Evolutionary conservation across 2,797 vertebrate genomes (phyloP), one percentile per base, ranked within the genome.

Genomic region (Coilia nasus): DNA sequence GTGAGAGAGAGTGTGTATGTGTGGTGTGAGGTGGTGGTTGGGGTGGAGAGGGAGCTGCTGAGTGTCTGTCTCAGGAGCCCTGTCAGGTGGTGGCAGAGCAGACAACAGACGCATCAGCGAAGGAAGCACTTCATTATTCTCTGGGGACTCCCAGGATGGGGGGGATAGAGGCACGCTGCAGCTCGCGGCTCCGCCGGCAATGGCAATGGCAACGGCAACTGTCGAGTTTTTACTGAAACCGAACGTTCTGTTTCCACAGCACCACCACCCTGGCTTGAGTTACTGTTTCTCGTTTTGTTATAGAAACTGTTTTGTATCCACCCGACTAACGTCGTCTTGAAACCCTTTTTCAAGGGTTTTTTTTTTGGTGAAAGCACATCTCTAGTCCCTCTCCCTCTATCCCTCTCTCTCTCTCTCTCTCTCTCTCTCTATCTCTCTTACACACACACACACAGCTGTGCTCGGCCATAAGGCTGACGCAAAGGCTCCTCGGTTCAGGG

Each of bases 401-500:
- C 62, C n/a, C 23, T 28, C 62, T 28, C 62, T 4, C 25, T 75
- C 67, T 31, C 11, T 54, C n/a, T 62, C n/a, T 31, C 25, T 56
- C 50, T 56, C 23, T 10, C 50, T 10, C 7, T 10, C 50, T 10
- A 2, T 10, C 2, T 10, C 50, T 10, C 50, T 10, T 10, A 47
- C 46, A 47, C 46, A 85, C 35, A 60, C 46, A 46, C n/a, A 28
- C 25, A 56, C 0, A 35, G 54, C 62, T 46, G 67, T 3, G n/a
- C 67, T 80, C 19, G 23, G 14, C 46, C 50, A 50, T 75, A 14
- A 67, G 14, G 46, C 75, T 50, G 50, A 82, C 50, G 41, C 67
- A 64, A 35, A 75, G 44, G 14, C 41, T 14, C 47, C 35, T 67
- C 21, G 25, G 87, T 86, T 88, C 23, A 31, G 86, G 67, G 84